Evolutionary conservation across 2,113 vertebrate species (phyloP).

Genomic region (Nestor notabilis): DNA sequence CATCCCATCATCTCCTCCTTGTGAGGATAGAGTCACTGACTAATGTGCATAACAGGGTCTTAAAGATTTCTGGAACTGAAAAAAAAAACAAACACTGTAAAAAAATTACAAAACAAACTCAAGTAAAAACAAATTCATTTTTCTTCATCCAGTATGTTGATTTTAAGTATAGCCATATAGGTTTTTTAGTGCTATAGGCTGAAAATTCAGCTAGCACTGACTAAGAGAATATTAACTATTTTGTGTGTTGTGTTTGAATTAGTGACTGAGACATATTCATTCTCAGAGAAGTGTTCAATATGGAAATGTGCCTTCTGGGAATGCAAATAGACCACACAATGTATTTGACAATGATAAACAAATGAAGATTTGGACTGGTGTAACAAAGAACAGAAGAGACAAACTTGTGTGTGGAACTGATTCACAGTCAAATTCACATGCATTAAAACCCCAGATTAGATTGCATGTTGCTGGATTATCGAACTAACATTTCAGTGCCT

Average conservation of each 20-base stretch:
- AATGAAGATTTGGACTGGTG: constrained; percentile 75
- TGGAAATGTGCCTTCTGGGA: constrained; percentile 66
- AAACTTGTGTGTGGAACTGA: constrained; percentile 64
- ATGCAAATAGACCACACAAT: constrained; percentile 67
- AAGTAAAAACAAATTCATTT: neutral
- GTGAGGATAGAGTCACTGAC: neutral
- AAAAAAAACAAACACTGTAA: neutral
- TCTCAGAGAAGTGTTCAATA: constrained; percentile 22
- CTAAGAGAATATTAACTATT: neutral
- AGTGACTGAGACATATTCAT: neutral
- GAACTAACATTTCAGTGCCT: constrained; percentile 38
- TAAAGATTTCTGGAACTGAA: neutral
- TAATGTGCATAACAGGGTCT: neutral
- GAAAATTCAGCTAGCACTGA: neutral
- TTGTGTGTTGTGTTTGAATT: constrained; percentile 42
- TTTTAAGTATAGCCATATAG: neutral
- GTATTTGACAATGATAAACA: constrained; percentile 70
- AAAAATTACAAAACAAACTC: neutral
- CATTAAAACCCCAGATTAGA: constrained; percentile 53
- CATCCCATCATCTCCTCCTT: neutral
- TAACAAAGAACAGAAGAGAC: constrained; percentile 77
- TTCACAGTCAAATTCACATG: constrained; percentile 72
- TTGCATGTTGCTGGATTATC: constrained; percentile 50
- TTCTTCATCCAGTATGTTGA: neutral
- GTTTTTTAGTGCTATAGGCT: neutral